Conservation (phyloP, 2,113 vertebrate genomes). For the Melospiza melodia region DNA sequence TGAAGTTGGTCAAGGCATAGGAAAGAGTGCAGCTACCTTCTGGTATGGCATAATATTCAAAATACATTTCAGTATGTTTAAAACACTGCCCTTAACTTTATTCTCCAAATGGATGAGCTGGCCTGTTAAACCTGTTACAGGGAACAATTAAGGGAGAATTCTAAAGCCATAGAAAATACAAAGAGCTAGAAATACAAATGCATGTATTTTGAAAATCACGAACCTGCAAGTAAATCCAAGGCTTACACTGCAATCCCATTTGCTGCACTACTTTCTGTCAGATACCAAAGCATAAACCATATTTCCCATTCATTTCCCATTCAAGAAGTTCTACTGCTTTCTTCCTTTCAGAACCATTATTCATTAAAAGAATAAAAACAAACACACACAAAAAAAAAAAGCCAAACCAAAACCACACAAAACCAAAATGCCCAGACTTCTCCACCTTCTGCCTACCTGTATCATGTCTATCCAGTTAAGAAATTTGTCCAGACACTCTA, state of each 20-base stretch:
- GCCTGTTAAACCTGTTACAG: background rate
- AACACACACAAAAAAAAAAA: too few relatives aligned
- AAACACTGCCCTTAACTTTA: background rate
- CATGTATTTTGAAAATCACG: background rate
- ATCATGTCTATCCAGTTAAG: background rate
- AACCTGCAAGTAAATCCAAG: background rate
- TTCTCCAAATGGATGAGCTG: background rate
- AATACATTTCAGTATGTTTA: background rate
- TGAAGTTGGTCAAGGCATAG: background rate
- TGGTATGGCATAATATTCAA: background rate
- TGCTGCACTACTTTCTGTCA: background rate
- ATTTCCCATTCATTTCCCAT: background rate
- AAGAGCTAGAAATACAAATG: background rate
- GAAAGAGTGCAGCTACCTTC: background rate
- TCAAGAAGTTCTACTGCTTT: background rate
- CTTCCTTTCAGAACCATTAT: background rate
- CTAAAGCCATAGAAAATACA: background rate
- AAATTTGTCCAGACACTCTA: background rate
- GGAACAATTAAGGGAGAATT: background rate
- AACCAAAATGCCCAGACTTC: background rate
- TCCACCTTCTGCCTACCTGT: background rate
- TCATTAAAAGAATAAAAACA: background rate
- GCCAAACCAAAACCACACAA: background rate
- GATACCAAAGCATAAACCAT: background rate
- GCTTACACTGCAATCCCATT: background rate